Percentiles rank a stretch among this genome's conserved stretches.
phyloP scores from a whole-genome alignment of 2,888 invertebrate species.

The Heliconius charithonia region DNA sequence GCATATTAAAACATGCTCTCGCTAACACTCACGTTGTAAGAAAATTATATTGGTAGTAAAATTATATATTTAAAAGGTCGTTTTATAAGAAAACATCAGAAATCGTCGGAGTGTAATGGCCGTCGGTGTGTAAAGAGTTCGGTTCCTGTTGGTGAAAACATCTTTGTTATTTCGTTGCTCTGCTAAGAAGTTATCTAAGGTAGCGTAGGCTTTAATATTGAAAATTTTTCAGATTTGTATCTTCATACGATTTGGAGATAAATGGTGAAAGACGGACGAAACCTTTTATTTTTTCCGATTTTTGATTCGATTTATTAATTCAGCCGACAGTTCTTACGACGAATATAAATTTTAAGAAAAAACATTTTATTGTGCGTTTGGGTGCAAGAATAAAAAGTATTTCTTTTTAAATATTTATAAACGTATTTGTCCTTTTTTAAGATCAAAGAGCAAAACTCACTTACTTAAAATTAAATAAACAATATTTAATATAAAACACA shows the following conservation, averaged over 20 bases:
- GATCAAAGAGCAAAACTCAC: neutral
- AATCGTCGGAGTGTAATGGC: too few species aligned
- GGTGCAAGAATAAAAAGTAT: too few species aligned
- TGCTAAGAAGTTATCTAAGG: too few species aligned
- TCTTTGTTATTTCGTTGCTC: too few species aligned
- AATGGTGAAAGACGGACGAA: too few species aligned
- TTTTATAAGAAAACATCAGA: neutral
- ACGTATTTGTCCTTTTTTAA: neutral
- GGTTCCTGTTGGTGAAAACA: too few species aligned
- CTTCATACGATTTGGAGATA: too few species aligned
- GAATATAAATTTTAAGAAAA: too few species aligned
- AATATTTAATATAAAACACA: neutral
- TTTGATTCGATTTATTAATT: neutral
- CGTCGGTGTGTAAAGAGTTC: too few species aligned
- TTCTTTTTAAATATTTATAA: neutral
- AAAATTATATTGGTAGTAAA: neutral
- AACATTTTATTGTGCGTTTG: too few species aligned
- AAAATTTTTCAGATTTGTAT: too few species aligned
- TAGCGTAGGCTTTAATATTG: neutral
- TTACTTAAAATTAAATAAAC: neutral
- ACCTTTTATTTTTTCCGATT: neutral
- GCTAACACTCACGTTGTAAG: neutral
- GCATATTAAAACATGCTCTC: constrained; percentile 22
- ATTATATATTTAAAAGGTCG: neutral
- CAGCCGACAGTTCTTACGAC: too few species aligned